Base-by-base conservation (phyloP, 2,797 vertebrate genomes). In the Spinus pinus region DNA sequence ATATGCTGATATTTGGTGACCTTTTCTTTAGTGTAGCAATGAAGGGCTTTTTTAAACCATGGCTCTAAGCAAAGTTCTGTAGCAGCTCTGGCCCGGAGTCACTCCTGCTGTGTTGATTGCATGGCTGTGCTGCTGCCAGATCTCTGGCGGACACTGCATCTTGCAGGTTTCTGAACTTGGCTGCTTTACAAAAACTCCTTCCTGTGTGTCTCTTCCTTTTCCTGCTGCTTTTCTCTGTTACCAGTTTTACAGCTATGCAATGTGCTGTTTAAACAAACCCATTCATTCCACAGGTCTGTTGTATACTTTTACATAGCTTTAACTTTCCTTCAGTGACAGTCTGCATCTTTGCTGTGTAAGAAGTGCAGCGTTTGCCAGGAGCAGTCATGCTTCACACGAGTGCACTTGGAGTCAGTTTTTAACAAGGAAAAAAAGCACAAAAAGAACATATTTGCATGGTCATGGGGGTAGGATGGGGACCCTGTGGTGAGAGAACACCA, bases 151-250 rank as follows among this genome's bases (percentile, higher is more conserved):
- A 16, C 7, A 0, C 22, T 66, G 39, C 24, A 25, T 65, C 67
- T 44, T 60, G 51, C 35, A 66, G 81, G 67, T 62, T 70, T 84
- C 70, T 81, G 64, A 57, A 51, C 71, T 93, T 92, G 90, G 74
- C 89, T 86, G 71, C 74, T 69, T 78, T 86, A 64, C 90, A 86
- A 61, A 47, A 60, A 28, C 64, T 81, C 50, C 75, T 90, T 95
- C 93, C 88, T 87, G 84, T 91, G 94, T 86, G 86, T 95, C 93
- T 90, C 14, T 60, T 88, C 85, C 64, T 92, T 62, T 78, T 95
- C 83, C 91, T 92, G 58, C 69, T 93, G 5, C 42, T 66, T 69
- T 92, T 84, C 87, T 78, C 66, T 92, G 7, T 28, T 71, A 65
- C 57, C 50, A 66, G 53, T 78, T 73, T 78, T 69, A 83, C 44